Base-by-base conservation (phyloP, 2,797 vertebrate species). In the Loris lydekkerianus region DNA sequence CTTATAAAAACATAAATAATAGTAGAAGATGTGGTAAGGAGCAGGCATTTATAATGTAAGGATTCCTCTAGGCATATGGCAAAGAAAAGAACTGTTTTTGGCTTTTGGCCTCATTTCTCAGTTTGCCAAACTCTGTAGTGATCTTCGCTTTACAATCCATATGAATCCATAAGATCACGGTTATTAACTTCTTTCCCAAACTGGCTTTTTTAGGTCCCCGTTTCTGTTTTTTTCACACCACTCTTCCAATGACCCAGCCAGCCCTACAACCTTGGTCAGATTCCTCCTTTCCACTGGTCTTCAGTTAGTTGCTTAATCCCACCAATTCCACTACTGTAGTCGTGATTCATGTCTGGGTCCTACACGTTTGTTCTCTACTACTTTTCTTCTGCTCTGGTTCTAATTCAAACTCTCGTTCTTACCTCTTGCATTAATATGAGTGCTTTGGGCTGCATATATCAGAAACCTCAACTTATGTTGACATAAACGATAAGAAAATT, bases 1-100 rank as follows among this genome's bases (percentile, higher is more conserved):
- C 67, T 53, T 92, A 72, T 23, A 34, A 89, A 96, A 86, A 56
- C 69, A 96, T 89, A 63, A 91, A 95, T 94, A 97, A 86, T 34
- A 89, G 37, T 3, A 72, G 37, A 84, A 92, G 80, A 67, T 61
- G 25, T 11, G 78, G 31, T 18, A 49, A 91, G 9, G 23, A 86
- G 4, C 23, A 92, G 95, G 23, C 53, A 65, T 70, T 73, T 72
- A 25, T 60, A 69, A 77, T 93, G 20, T 65, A 89, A 96, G 67
- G 77, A 86, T 65, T 91, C 21, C 49, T 53, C 18, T 53, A 77
- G 46, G 60, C 7, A 46, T 29, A 78, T 4, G n/a, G 31, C 7
- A 92, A 92, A 25, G 67, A 37, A 65, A 37, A 31, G 3, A 81
- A 56, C 4, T 70, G 3, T 72, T 23, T 56, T 70, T 75, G 60